phyloP scores from a whole-genome alignment of 2,113 vertebrate genomes.

The Osmerus mordax region DNA sequence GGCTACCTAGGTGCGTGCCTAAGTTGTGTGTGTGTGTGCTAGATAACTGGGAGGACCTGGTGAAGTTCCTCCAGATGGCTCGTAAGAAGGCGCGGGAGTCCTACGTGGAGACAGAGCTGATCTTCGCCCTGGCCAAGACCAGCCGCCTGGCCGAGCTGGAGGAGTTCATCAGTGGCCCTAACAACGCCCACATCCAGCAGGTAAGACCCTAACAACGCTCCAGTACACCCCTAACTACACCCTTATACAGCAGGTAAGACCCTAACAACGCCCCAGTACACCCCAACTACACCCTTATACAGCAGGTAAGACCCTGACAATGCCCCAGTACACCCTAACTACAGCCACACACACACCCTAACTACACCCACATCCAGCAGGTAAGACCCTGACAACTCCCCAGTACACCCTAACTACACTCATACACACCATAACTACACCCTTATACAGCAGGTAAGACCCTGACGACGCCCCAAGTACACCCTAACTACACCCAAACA shows the following conservation, averaged over 20 bases:
- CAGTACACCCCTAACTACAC: constrained; percentile 46
- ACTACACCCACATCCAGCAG: no score
- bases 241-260: constrained; percentile 38
- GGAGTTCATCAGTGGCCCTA: constrained; percentile 87
- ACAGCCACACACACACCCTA: not conserved
- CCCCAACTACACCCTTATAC: no score
- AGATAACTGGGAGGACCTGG: constrained; percentile 94
- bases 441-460: constrained; percentile 38
- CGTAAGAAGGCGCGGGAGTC: constrained; percentile 85
- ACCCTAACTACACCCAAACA: no score
- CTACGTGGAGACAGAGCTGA: constrained; percentile 88
- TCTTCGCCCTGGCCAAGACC: constrained; percentile 91
- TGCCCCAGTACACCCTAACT: not conserved
- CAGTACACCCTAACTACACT: not conserved
- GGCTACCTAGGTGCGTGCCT: not conserved
- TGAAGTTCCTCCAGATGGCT: constrained; percentile 93
- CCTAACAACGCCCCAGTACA: not conserved
- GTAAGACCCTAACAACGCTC: constrained; percentile 52
- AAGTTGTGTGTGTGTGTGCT: constrained; percentile 13
- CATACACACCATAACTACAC: no score
- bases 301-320: constrained; percentile 38
- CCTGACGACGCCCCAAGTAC: not conserved
- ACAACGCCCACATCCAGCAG: constrained; percentile 91
- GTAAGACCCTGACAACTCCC: constrained; percentile 39
- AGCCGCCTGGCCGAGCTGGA: constrained; percentile 86